Evolutionary conservation across 2,113 vertebrate genomes (phyloP), one percentile per base, ranked within the genome.

Genomic region (Perca schrenkii): DNA sequence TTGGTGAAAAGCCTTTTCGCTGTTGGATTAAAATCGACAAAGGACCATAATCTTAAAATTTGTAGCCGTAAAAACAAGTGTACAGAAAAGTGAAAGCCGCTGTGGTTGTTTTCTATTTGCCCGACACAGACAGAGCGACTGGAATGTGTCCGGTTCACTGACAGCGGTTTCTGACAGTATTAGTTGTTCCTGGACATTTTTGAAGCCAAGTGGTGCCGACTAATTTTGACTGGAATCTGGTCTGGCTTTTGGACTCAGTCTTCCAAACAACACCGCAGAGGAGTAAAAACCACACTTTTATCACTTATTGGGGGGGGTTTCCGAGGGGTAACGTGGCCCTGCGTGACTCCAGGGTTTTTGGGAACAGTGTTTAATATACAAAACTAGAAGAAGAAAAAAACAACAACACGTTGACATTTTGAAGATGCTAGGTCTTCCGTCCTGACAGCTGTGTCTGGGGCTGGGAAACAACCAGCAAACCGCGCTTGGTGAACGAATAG

Each of bases 101-200:
- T 43, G 40, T 3, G 8, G 40, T 43, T 52, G 50, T 52, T 52
- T 19, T 52, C 6, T 19, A 52, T 52, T 52, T 19, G 49, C 16
- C 49, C 7, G 6, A 40, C 36, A 40, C 7, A 40, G 7, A 40
- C 36, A 40, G 34, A 34, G 34, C 4, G 34, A 71, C 3, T 10
- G 57, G 77, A 76, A 83, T 80, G 80, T 25, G 57, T 52, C 49
- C 25, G 61, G 1, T 74, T 63, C 57, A 12, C 61, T 34, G 43
- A 53, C 62, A 6, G 83, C 50, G 63, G 74, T 68, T 77, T 77
- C 36, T 68, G 46, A 47, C 13, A 70, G 10, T 71, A 58, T 75
- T 47, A 82, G 75, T 70, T 88, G 71, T 85, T 82, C 65, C 76
- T 77, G 70, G 65, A 62, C 71, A 73, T 82, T 76, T 43, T 49